Percentiles rank a stretch among this genome's conserved stretches.
Evolutionary conservation across 2,797 vertebrate species (phyloP).

Genomic region (Helostoma temminkii): DNA sequence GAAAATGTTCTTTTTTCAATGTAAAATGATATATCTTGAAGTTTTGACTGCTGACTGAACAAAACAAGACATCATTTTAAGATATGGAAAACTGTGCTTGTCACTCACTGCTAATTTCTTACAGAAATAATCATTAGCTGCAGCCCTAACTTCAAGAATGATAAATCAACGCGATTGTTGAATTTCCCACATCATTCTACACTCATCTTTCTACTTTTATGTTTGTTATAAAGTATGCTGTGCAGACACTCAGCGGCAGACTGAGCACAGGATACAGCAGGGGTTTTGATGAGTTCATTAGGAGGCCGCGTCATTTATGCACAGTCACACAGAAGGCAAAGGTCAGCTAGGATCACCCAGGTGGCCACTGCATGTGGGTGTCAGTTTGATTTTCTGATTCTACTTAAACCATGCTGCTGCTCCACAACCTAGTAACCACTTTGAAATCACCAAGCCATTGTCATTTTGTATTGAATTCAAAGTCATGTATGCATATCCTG

Average conservation of each 20-base stretch:
- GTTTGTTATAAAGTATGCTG: slow-evolving; percentile 36
- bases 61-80: not conserved
- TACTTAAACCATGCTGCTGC: slow-evolving; percentile 52
- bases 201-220: slow-evolving; percentile 21
- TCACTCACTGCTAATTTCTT: not conserved
- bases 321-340: slow-evolving; percentile 77
- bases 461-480: slow-evolving; percentile 37
- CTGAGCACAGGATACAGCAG: slow-evolving; percentile 56
- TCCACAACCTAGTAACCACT: slow-evolving; percentile 43
- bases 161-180: slow-evolving; percentile 5
- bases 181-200: slow-evolving; percentile 3
- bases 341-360: slow-evolving; percentile 79
- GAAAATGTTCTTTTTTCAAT: not conserved
- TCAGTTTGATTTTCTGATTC: slow-evolving; percentile 75
- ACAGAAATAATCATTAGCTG: not conserved
- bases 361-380: slow-evolving; percentile 73
- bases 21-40: not conserved
- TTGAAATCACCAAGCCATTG: slow-evolving; percentile 46
- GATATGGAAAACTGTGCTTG: not conserved
- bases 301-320: slow-evolving; percentile 78
- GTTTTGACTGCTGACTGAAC: not conserved
- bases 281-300: slow-evolving; percentile 81
- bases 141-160: not conserved
- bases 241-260: slow-evolving; percentile 51
- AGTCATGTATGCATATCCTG: slow-evolving; percentile 32